Conservation (phyloP, 2,888 invertebrate genomes). For the Euphydryas editha region DNA sequence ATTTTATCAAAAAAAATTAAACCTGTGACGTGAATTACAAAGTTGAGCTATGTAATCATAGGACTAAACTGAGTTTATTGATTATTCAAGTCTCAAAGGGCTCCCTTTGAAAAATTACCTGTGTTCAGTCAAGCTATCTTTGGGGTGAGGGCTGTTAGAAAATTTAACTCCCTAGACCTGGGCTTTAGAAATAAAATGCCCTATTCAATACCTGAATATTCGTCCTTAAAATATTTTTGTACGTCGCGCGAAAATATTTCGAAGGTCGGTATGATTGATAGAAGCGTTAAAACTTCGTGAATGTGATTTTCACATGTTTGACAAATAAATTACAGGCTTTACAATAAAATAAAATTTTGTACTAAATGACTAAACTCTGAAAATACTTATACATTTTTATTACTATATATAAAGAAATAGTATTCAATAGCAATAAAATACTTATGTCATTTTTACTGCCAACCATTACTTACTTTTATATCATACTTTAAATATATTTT, state of each 20-base stretch:
- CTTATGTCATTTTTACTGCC: background rate
- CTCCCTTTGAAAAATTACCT: constrained; percentile 39
- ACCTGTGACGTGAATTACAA: constrained; percentile 17
- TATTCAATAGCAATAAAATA: too few species aligned
- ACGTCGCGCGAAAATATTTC: constrained; percentile 13
- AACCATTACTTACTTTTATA: background rate
- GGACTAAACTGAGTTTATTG: constrained; percentile 38
- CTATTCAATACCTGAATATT: constrained; percentile 30
- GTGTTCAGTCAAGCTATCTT: constrained; percentile 37
- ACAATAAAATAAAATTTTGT: background rate
- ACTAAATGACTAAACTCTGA: too few species aligned
- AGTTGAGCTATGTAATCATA: constrained; percentile 36
- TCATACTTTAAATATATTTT: background rate
- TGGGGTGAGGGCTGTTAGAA: constrained; percentile 37
- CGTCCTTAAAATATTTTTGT: constrained; percentile 25
- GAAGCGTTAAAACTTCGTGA: constrained; percentile 7
- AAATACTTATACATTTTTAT: too few species aligned
- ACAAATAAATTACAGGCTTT: constrained; percentile 4
- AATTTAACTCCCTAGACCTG: constrained; percentile 35
- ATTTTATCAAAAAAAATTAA: constrained; percentile 30
- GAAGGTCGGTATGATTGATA: constrained; percentile 10
- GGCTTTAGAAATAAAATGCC: constrained; percentile 37
- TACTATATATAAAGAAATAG: too few species aligned
- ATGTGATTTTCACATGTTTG: background rate
- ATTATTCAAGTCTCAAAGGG: constrained; percentile 40